Evolutionary conservation across 2,113 vertebrate genomes (phyloP).

Genomic region (Bos javanicus): DNA sequence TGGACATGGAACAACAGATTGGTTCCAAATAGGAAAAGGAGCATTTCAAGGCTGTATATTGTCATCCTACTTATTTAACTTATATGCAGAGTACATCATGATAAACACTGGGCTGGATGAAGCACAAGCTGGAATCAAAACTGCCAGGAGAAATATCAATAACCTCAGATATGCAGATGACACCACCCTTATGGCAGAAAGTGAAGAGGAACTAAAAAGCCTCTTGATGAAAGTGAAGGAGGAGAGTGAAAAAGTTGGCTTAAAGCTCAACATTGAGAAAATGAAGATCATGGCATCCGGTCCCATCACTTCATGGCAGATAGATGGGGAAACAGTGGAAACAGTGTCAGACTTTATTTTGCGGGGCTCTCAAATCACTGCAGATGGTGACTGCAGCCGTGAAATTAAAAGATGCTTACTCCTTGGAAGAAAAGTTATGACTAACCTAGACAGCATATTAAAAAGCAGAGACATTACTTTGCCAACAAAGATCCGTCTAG

Average conservation of each 20-base stretch:
- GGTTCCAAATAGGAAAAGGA: neutral
- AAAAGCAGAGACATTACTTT: neutral
- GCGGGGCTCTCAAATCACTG: accelerated
- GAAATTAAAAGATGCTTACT: neutral
- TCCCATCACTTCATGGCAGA: neutral
- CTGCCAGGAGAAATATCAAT: neutral
- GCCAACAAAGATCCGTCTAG: neutral
- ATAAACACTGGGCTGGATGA: neutral
- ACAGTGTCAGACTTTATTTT: neutral
- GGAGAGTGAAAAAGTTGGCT: neutral
- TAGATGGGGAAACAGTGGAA: neutral
- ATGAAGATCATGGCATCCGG: neutral
- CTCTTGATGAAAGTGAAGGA: neutral
- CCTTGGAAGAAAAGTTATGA: neutral
- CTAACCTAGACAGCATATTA: neutral
- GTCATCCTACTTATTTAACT: neutral
- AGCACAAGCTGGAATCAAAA: neutral
- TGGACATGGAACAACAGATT: neutral
- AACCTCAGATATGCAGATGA: neutral
- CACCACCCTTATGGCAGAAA: neutral
- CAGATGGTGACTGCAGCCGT: neutral
- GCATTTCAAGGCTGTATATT: neutral
- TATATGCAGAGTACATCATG: neutral
- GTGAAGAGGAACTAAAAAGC: neutral
- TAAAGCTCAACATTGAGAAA: neutral